phyloP scores from a whole-genome alignment of 1,140 invertebrate genomes.

The Pantala flavescens region DNA sequence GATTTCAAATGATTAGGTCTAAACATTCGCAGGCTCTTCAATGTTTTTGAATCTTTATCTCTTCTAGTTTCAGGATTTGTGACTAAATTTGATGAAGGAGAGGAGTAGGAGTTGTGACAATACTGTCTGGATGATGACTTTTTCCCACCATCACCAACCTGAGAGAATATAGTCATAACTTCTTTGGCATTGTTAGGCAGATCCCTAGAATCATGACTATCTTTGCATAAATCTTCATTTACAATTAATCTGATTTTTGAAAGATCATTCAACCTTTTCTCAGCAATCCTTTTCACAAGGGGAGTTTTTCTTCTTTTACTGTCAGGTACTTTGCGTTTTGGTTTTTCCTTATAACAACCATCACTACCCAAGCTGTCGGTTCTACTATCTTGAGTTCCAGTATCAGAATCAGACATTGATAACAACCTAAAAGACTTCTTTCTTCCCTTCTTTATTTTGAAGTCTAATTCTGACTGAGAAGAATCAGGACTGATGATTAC shows the following conservation, averaged over 20 bases:
- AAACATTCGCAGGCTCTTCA: slow-evolving; percentile 45
- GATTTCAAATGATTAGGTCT: slow-evolving; percentile 36
- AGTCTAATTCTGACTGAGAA: slow-evolving; percentile 40
- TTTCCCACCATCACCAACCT: slow-evolving; percentile 12
- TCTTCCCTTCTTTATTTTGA: slow-evolving; percentile 14
- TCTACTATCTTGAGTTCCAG: slow-evolving; percentile 38
- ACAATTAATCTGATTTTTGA: slow-evolving; percentile 16
- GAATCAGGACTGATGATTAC: slow-evolving; percentile 33
- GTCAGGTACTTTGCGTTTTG: slow-evolving; percentile 22
- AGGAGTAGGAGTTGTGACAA: neutral
- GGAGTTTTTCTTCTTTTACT: slow-evolving; percentile 16
- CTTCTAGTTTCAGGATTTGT: slow-evolving; percentile 22
- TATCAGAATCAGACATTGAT: slow-evolving; percentile 38
- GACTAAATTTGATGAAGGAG: slow-evolving; percentile 15
- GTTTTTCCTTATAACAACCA: slow-evolving; percentile 25
- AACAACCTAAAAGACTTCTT: slow-evolving; percentile 18
- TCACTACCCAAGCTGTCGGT: slow-evolving; percentile 37
- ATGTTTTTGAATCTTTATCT: slow-evolving; percentile 41
- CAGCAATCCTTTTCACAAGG: slow-evolving; percentile 12
- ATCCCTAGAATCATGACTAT: slow-evolving; percentile 11
- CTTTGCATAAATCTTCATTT: slow-evolving; percentile 14
- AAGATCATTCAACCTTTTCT: slow-evolving; percentile 15
- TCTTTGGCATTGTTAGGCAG: slow-evolving; percentile 14
- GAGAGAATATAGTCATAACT: slow-evolving; percentile 16
- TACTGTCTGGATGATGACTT: neutral